Evolutionary conservation across 2,888 invertebrate genomes (phyloP), one percentile per base, ranked within the genome.

Genomic region (Platycheirus rosarum): DNA sequence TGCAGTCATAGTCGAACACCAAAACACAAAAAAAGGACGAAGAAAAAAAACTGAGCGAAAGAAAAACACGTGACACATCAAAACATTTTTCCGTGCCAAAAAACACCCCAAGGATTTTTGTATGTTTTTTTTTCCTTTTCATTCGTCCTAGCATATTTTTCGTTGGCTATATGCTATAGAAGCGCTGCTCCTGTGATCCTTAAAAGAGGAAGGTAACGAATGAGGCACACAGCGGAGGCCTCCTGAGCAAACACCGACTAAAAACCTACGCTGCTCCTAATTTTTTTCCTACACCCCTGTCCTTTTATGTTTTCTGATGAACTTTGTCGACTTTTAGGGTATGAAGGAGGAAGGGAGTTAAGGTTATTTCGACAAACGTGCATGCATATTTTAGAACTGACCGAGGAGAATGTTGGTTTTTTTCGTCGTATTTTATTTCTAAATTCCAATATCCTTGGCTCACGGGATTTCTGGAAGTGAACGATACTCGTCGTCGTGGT

Each of bases 61-160:
- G 82, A 77, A 82, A 82, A 82, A 82, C 82, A 82, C 82, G 82
- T 82, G 82, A 82, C 82, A 82, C 82, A 82, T 82, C 82, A 82
- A 82, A 82, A 82, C 82, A 82, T 77, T 82, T 82, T 77, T 82
- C 82, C 82, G 82, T 82, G 82, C 77, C 82, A 82, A 82, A 82
- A 82, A 82, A 77, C 82, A 82, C 82, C 82, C 82, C 82, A 82
- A 82, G 82, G 82, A 82, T 82, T 82, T 82, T 77, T 37, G 46
- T 48, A 8, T 14, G 29, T 14, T 7, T 18, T 53, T 60, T 57
- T 49, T 48, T n/a, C n/a, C n/a, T n/a, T 42, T 70, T 44, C 42
- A 35, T 62, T 55, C 29, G 46, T 60, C 23, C 51, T 69, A 32
- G 32, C 9, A 35, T 29, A 11, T 18, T 32, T 26, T 51, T 44